These are phyloP conservation scores for human DNA, from an alignment of 2,113 vertebrate species.

Conservation along the genomic window DNA sequence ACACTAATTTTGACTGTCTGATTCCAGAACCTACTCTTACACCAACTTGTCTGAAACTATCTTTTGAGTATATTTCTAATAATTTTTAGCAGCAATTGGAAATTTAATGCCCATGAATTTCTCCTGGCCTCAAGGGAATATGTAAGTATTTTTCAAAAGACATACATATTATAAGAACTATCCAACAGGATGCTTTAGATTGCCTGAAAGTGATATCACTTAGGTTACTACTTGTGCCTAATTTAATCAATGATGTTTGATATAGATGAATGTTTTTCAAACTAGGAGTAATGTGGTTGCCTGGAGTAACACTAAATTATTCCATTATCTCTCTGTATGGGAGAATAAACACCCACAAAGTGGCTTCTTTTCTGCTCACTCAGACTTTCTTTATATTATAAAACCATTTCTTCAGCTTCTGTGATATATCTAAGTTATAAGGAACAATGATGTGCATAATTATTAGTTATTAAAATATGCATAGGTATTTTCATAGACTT, in stretches of 20 bases:
- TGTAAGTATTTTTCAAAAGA: neutral
- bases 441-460: slow-evolving; percentile 11
- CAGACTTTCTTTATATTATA: neutral
- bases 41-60: neutral
- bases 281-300: neutral
- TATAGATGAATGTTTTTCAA: slow-evolving; percentile 31
- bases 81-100: neutral
- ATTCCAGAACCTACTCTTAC: neutral
- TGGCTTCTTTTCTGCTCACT: neutral
- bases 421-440: slow-evolving; percentile 54
- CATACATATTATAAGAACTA: neutral
- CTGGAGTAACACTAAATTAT: slow-evolving; percentile 37
- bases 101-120: slow-evolving; percentile 14
- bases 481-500: slow-evolving; percentile 11
- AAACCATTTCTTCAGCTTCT: neutral
- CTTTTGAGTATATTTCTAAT: neutral
- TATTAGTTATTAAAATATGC: slow-evolving; percentile 20
- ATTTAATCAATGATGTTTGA: slow-evolving; percentile 26
- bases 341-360: neutral
- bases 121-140: neutral
- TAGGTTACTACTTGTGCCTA: neutral
- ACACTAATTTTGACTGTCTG: neutral
- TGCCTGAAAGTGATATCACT: neutral
- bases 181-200: neutral
- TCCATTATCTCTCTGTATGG: slow-evolving; percentile 11